Evolutionary conservation across 2,888 invertebrate genomes (phyloP).

Genomic region (Ommatoiulus sabulosus): DNA sequence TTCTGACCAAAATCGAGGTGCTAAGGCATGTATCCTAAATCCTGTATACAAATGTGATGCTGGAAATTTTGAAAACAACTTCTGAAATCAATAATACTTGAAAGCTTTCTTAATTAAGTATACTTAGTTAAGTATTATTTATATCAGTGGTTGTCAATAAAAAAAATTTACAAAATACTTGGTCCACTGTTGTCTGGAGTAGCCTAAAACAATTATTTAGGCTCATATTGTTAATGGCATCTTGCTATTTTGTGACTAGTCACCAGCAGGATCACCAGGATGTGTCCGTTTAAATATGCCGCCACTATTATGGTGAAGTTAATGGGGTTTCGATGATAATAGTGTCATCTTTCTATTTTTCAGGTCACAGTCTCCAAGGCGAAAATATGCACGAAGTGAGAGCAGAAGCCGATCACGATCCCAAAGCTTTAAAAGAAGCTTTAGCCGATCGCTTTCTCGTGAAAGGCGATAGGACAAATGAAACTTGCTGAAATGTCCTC

Average conservation of each 20-base stretch:
- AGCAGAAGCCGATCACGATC: slow-evolving; percentile 59
- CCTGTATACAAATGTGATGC: too few relatives aligned
- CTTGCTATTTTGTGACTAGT: slow-evolving; percentile 17
- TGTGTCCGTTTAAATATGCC: not conserved
- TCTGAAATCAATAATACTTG: too few relatives aligned
- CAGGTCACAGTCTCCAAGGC: slow-evolving; percentile 59
- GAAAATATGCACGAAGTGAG: slow-evolving; percentile 58
- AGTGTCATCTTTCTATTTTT: not conserved
- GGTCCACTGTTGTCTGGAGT: slow-evolving; percentile 9
- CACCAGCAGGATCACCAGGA: not conserved
- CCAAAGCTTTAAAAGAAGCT: slow-evolving; percentile 56
- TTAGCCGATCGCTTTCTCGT: slow-evolving; percentile 58
- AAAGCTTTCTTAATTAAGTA: too few relatives aligned
- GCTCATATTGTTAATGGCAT: not conserved
- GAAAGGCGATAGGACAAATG: slow-evolving; percentile 55
- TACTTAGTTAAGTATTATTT: too few relatives aligned
- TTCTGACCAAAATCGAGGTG: too few relatives aligned
- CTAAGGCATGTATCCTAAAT: too few relatives aligned
- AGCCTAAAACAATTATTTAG: not conserved
- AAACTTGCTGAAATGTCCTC: not conserved
- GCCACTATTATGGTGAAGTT: not conserved
- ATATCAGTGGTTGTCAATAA: too few relatives aligned
- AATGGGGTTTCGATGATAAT: not conserved
- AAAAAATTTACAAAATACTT: not conserved
- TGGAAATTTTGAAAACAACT: too few relatives aligned